Percentiles rank a stretch among this genome's conserved stretches.
Conservation (phyloP, 2,113 vertebrate species). For the Mugil cephalus region DNA sequence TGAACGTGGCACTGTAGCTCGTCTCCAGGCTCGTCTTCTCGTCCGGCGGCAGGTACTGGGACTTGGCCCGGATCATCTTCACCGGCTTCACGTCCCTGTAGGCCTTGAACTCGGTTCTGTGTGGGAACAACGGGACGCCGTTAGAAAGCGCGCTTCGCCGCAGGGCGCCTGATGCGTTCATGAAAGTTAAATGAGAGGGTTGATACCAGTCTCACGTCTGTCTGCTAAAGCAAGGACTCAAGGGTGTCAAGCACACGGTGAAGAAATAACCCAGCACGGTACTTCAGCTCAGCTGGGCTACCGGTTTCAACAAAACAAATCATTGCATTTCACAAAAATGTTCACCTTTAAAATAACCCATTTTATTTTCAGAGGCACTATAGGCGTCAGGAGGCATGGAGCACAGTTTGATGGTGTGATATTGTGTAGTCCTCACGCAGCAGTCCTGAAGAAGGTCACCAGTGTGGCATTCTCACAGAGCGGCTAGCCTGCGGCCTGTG, state of each 20-base stretch:
- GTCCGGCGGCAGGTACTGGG: slow-evolving; percentile 92
- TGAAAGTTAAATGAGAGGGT: background rate
- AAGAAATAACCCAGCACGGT: too few relatives aligned
- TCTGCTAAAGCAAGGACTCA: too few relatives aligned
- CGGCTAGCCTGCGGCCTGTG: slow-evolving; percentile 35
- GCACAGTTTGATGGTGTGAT: slow-evolving; percentile 27
- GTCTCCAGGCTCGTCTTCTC: slow-evolving; percentile 91
- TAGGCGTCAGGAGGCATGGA: slow-evolving; percentile 40
- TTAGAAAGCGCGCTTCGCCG: background rate
- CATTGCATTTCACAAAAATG: too few relatives aligned
- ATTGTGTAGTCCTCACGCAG: slow-evolving; percentile 49
- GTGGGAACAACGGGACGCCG: slow-evolving; percentile 5
- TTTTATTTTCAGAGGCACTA: background rate
- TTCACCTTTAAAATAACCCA: too few relatives aligned
- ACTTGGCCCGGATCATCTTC: slow-evolving; percentile 90
- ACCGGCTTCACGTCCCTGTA: slow-evolving; percentile 92
- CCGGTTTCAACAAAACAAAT: background rate
- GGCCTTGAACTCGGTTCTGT: slow-evolving; percentile 94
- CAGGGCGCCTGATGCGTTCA: background rate
- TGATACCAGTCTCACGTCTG: too few relatives aligned
- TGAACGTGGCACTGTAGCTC: slow-evolving; percentile 95
- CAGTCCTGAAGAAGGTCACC: slow-evolving; percentile 66
- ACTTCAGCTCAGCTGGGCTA: too few relatives aligned
- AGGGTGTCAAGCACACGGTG: too few relatives aligned
- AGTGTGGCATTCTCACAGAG: slow-evolving; percentile 16